Percentiles rank a stretch among this genome's conserved stretches.
phyloP scores from a whole-genome alignment of 2,113 vertebrate genomes.

The Oxyruncus cristatus region DNA sequence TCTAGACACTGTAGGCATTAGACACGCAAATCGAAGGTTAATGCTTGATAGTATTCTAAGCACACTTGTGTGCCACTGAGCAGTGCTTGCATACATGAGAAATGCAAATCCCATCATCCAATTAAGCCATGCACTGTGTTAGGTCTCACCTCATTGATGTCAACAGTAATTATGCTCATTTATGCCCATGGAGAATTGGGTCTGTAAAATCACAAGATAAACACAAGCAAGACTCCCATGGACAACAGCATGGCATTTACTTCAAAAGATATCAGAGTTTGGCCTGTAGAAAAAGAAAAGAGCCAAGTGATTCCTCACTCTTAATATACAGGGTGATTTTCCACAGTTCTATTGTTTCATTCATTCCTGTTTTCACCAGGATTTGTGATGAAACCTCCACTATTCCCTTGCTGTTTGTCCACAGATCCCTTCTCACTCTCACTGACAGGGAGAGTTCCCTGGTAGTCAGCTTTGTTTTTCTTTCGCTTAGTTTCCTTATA shows the following conservation, averaged over 20 bases:
- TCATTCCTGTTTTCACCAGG: not conserved
- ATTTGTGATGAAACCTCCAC: not conserved
- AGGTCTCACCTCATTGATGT: not conserved
- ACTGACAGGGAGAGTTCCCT: not conserved
- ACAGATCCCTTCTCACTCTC: not conserved
- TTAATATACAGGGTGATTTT: not conserved
- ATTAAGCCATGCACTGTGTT: not conserved
- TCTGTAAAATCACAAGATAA: not conserved
- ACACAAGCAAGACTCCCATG: not conserved
- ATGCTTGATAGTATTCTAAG: not conserved
- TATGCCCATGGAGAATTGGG: not conserved
- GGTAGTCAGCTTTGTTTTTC: not conserved
- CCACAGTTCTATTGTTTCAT: not conserved
- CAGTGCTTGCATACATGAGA: not conserved
- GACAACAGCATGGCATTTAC: not conserved
- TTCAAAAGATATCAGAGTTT: not conserved
- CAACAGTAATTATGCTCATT: not conserved
- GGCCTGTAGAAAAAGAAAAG: not conserved
- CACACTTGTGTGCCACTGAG: constrained; percentile 6
- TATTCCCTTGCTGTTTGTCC: not conserved
- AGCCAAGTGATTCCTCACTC: not conserved
- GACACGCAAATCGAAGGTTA: not conserved
- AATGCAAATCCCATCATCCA: constrained; percentile 13
- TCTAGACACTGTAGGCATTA: not conserved
- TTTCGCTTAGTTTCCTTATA: not conserved